phyloP scores from a whole-genome alignment of 2,113 vertebrate genomes.

The Eira barbara region DNA sequence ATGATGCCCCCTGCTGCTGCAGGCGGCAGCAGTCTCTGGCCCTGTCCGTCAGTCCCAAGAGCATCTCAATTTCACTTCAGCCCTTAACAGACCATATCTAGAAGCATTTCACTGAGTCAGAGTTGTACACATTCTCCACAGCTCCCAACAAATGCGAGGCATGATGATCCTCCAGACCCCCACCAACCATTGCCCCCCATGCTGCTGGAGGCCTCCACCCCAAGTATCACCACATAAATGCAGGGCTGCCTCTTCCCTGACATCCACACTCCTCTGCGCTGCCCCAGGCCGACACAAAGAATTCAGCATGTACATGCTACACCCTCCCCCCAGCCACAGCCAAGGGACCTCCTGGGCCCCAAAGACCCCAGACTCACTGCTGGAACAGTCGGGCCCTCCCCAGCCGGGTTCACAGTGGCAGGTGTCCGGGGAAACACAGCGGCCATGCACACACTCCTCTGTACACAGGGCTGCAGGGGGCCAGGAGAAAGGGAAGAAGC shows the following conservation, averaged over 20 bases:
- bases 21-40: neutral
- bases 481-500: neutral
- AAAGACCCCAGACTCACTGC: conserved; percentile 89
- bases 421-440: conserved; percentile 96
- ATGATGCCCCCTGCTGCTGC: accelerated
- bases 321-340: neutral
- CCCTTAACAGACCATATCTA: neutral
- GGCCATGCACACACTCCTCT: conserved; percentile 96
- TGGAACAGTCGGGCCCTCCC: conserved; percentile 99
- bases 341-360: neutral
- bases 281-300: neutral
- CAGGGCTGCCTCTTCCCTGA: neutral
- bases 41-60: neutral
- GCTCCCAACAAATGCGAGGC: neutral
- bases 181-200: neutral
- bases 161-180: neutral
- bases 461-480: conserved; percentile 91
- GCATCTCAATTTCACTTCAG: neutral
- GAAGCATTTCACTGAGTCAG: neutral
- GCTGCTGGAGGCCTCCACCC: accelerated
- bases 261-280: neutral
- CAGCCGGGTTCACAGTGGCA: conserved; percentile 99
- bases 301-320: neutral
- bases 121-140: neutral
- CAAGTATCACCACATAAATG: neutral